Base-by-base conservation (phyloP, 2,888 invertebrate species). In the Lycia hirtaria region DNA sequence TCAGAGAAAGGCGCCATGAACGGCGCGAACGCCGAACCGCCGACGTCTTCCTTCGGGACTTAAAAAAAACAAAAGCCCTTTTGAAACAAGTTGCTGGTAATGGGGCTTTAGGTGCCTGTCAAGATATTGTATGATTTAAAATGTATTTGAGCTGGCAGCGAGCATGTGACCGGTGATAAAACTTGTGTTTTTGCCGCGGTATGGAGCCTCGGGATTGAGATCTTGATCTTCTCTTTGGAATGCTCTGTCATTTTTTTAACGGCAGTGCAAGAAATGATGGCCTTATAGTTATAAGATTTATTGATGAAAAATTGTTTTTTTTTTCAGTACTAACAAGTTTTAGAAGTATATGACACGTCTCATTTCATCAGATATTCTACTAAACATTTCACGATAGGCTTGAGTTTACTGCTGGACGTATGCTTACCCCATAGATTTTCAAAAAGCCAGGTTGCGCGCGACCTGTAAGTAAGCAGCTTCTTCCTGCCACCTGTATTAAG, bases 1-100 rank as follows among this genome's bases (percentile, higher is more conserved):
- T 65, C 80, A 73, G 83, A 88, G 88, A 90, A 90, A 90, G 88
- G 90, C 90, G 90, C 91, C 90, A 88, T 83, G 83, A 71, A 76
- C 76, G 73, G 86, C 88, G 88, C 88, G 82, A 81, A 87, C 88
- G 89, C 88, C 85, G 87, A 80, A 81, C 87, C 88, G 89, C 88
- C 85, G 87, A 80, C 80, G 80, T 78, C 83, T 88, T 89, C 89
- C 89, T 88, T 76, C 84, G 87, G 88, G 87, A 88, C 78, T 78
- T 75, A 77, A 86, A 87, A 37, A 87, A 89, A 89, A 88, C 81
- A 87, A 88, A 88, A 87, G 83, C 80, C 75, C 81, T 83, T 83
- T 84, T 81, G 84, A 88, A 89, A 90, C 88, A 86, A 88, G 87
- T 87, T 84, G 80, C 83, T 76, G 77, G 85, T 84, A 83, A 82